These are phyloP conservation scores for Crypturellus undulatus DNA, from an alignment of 2,113 vertebrate genomes.

Conservation along the genomic window DNA sequence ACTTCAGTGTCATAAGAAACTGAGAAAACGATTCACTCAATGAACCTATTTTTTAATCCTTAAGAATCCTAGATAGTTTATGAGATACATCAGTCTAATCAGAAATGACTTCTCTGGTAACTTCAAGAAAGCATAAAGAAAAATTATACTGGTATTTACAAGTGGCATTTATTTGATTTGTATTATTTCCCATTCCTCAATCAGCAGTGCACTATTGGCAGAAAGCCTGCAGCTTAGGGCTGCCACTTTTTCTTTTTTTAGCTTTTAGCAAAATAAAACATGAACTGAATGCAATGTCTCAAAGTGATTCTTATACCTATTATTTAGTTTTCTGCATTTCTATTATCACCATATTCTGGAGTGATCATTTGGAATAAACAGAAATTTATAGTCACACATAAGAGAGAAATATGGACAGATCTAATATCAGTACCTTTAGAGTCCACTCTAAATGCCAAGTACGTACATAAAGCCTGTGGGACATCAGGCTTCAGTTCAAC, in stretches of 20 bases:
- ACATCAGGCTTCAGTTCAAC: background rate
- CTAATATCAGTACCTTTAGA: background rate
- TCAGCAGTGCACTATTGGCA: background rate
- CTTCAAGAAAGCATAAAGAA: background rate
- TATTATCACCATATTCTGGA: background rate
- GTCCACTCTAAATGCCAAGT: background rate
- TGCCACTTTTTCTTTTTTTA: background rate
- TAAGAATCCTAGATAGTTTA: background rate
- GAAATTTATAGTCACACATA: background rate
- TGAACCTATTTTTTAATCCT: background rate
- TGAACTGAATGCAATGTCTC: background rate
- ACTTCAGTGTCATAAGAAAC: background rate
- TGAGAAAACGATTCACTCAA: background rate
- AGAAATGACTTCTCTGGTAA: background rate
- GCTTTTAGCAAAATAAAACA: background rate
- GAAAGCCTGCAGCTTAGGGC: background rate
- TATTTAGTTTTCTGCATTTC: background rate
- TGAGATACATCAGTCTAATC: background rate
- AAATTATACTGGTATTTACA: background rate
- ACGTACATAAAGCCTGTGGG: background rate
- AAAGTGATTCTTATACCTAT: background rate
- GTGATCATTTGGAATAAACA: background rate
- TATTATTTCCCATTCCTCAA: background rate
- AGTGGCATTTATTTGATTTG: background rate
- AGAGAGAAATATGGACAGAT: too few species aligned